A percentile compares a stretch with the other conserved stretches of the same genome.
These are phyloP conservation scores for Edolisoma coerulescens DNA, from an alignment of 2,113 vertebrate genomes.

Conservation along the genomic window DNA sequence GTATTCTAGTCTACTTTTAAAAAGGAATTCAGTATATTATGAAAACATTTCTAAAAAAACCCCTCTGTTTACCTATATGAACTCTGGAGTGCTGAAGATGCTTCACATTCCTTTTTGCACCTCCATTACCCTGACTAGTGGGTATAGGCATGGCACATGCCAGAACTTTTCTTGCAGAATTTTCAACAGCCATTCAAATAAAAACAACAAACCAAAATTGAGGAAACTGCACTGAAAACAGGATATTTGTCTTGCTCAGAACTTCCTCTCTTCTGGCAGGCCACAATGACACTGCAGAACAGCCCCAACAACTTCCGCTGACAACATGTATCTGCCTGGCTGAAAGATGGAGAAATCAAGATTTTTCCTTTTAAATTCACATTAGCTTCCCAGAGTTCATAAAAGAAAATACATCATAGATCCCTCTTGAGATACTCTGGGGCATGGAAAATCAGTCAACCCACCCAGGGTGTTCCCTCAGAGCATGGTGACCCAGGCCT, in stretches of 20 bases:
- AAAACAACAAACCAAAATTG: background rate
- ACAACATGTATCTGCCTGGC: background rate
- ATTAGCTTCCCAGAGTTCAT: background rate
- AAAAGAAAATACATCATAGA: background rate
- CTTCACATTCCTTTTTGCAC: background rate
- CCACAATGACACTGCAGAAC: background rate
- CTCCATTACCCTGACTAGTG: background rate
- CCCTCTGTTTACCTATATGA: background rate
- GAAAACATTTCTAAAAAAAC: background rate
- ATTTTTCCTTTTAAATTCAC: background rate
- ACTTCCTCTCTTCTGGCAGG: background rate
- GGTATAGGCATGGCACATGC: background rate
- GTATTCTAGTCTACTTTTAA: background rate
- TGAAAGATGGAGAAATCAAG: background rate
- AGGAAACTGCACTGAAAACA: background rate
- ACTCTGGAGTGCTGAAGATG: background rate
- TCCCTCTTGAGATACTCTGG: background rate
- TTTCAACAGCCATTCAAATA: background rate
- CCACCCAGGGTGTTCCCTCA: background rate
- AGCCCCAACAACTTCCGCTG: background rate
- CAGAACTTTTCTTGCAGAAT: background rate
- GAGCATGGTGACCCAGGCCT: background rate
- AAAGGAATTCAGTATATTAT: background rate
- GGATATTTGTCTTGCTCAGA: background rate
- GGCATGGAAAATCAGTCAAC: background rate